Percentiles rank a stretch among this genome's conserved stretches.
Conservation (phyloP, 2,113 vertebrate species). For the Hemiscyllium ocellatum region DNA sequence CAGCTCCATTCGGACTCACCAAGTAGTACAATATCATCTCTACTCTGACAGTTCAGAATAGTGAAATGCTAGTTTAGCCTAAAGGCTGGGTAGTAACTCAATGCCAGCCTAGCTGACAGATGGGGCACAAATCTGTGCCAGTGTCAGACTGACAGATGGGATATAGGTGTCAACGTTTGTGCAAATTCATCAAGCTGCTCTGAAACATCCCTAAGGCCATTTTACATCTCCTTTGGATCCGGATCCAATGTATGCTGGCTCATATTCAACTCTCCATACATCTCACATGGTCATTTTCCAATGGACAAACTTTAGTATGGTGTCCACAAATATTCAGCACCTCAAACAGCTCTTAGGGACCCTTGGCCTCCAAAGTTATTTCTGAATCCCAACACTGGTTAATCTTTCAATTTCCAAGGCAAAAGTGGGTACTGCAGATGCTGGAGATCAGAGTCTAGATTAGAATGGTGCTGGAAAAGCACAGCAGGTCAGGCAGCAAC, state of each 20-base stretch:
- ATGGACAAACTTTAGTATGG: neutral
- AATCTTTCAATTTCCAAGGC: neutral
- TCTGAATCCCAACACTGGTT: neutral
- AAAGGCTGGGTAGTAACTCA: neutral
- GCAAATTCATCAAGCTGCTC: neutral
- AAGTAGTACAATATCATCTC: neutral
- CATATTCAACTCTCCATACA: neutral
- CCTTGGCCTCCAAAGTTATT: neutral
- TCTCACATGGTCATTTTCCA: neutral
- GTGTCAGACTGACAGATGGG: neutral
- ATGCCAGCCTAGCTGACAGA: neutral
- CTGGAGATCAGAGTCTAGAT: too few relatives aligned
- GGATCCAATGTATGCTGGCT: neutral
- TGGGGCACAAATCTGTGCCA: neutral
- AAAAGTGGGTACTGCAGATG: too few relatives aligned
- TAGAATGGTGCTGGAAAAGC: too few relatives aligned
- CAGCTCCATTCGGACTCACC: neutral
- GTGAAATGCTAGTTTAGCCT: neutral
- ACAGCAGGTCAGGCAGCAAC: too few relatives aligned
- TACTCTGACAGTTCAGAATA: neutral
- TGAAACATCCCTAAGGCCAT: neutral
- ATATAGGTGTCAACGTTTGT: neutral
- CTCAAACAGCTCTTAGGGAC: neutral
- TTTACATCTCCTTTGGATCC: neutral
- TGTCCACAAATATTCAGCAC: neutral